Percentiles rank a stretch among this genome's conserved stretches.
Evolutionary conservation across 2,113 vertebrate genomes (phyloP).

Genomic region (Pantherophis guttatus): DNA sequence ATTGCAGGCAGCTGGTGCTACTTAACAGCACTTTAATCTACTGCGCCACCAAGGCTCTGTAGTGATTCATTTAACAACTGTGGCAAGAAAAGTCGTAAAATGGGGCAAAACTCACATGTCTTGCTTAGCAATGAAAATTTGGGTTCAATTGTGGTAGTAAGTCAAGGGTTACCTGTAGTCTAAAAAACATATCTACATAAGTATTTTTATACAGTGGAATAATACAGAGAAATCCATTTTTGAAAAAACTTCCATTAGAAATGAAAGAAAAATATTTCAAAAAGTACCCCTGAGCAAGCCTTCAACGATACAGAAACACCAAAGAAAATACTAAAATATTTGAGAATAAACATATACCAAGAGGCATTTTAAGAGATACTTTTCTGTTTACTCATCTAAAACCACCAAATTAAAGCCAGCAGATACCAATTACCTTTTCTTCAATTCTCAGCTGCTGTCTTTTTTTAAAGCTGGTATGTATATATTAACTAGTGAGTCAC

Average conservation of each 20-base stretch:
- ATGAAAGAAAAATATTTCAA: background rate
- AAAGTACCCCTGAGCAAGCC: constrained; percentile 36
- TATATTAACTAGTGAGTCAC: constrained; percentile 53
- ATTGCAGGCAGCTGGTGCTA: too few relatives aligned
- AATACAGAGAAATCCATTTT: background rate
- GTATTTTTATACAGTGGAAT: background rate
- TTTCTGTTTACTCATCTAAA: constrained; percentile 21
- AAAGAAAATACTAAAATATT: constrained; percentile 3
- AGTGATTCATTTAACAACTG: background rate
- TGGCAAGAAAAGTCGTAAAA: background rate
- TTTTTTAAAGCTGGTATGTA: constrained; percentile 36
- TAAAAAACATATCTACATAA: background rate
- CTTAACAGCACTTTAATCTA: too few relatives aligned
- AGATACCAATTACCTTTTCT: constrained; percentile 45
- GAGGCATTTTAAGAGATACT: constrained; percentile 7
- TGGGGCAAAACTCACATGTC: background rate
- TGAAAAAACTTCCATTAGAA: background rate
- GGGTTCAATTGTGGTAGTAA: background rate
- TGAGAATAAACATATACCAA: background rate
- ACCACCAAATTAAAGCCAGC: constrained; percentile 15
- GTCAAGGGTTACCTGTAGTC: too few relatives aligned
- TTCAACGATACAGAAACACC: background rate
- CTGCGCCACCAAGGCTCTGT: too few relatives aligned
- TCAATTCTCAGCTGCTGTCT: constrained; percentile 41
- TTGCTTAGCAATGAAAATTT: background rate